A percentile compares a stretch with the other conserved stretches of the same genome.
phyloP scores from a whole-genome alignment of 2,113 vertebrate genomes.

The Tachuris rubrigastra region DNA sequence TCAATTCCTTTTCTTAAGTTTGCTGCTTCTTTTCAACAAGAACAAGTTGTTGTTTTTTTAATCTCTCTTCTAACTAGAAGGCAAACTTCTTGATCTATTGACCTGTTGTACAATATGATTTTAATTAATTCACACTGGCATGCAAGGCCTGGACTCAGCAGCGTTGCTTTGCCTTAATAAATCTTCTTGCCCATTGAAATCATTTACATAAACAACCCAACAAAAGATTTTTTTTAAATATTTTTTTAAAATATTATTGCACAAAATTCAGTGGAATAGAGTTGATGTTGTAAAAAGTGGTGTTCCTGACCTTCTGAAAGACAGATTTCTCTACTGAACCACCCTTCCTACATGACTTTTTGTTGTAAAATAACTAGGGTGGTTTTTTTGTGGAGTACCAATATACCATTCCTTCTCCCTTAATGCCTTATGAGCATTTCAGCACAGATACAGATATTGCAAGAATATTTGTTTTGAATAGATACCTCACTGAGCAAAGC shows the following conservation, averaged over 20 bases:
- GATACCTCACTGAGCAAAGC: background rate
- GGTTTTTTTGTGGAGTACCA: background rate
- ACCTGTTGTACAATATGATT: constrained; percentile 58
- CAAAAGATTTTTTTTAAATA: background rate
- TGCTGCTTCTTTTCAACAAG: background rate
- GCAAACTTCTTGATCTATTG: constrained; percentile 47
- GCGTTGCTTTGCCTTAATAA: constrained; percentile 29
- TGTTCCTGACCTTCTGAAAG: background rate
- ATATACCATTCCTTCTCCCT: background rate
- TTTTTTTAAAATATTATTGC: background rate
- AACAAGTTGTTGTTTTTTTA: background rate
- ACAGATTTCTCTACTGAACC: background rate
- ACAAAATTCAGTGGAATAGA: background rate
- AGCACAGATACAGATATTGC: background rate
- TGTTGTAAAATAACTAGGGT: background rate
- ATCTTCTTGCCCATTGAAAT: constrained; percentile 8
- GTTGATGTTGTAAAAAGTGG: background rate
- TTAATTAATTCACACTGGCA: constrained; percentile 59
- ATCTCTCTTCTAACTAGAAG: constrained; percentile 55
- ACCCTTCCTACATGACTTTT: background rate
- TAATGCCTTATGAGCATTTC: background rate
- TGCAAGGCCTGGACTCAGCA: background rate
- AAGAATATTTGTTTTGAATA: background rate
- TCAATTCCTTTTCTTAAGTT: background rate
- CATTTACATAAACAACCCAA: constrained; percentile 3